These are phyloP conservation scores for Tangara arthus DNA, from an alignment of 2,797 vertebrate genomes.

Conservation along the genomic window DNA sequence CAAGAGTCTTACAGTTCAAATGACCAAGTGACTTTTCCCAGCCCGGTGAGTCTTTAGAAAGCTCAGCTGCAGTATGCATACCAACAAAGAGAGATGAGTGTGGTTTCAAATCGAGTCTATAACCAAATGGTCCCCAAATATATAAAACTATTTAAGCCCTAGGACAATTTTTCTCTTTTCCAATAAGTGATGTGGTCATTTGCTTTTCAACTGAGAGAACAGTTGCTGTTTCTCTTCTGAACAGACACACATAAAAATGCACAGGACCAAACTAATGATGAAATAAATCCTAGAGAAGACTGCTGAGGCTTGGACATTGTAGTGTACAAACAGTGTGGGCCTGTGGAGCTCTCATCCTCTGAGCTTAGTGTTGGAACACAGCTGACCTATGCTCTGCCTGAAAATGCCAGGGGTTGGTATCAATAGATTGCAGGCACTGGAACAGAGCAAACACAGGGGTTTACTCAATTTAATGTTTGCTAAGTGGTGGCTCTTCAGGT, in stretches of 20 bases:
- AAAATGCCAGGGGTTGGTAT: neutral
- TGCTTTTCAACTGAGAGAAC: constrained; percentile 55
- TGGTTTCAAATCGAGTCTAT: neutral
- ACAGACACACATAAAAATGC: neutral
- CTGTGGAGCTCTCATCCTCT: neutral
- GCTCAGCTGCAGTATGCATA: neutral
- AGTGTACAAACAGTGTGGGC: neutral
- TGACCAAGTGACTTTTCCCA: constrained; percentile 23
- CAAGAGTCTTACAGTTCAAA: constrained; percentile 55
- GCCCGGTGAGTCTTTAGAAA: neutral
- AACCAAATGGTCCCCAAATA: constrained; percentile 25
- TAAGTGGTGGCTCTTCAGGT: neutral
- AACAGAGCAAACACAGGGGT: neutral
- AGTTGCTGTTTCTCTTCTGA: constrained; percentile 34
- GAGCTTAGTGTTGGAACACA: neutral
- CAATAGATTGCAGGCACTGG: neutral
- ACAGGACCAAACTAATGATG: neutral
- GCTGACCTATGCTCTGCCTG: neutral
- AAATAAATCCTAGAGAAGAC: constrained; percentile 15
- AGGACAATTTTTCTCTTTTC: neutral
- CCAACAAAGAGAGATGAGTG: neutral
- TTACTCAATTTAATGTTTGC: neutral
- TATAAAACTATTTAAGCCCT: neutral
- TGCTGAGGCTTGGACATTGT: neutral
- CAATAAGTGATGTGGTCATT: constrained; percentile 14